Evolutionary conservation across 2,888 invertebrate species (phyloP), one percentile per base, ranked within the genome.

Genomic region (Ormia ochracea): DNA sequence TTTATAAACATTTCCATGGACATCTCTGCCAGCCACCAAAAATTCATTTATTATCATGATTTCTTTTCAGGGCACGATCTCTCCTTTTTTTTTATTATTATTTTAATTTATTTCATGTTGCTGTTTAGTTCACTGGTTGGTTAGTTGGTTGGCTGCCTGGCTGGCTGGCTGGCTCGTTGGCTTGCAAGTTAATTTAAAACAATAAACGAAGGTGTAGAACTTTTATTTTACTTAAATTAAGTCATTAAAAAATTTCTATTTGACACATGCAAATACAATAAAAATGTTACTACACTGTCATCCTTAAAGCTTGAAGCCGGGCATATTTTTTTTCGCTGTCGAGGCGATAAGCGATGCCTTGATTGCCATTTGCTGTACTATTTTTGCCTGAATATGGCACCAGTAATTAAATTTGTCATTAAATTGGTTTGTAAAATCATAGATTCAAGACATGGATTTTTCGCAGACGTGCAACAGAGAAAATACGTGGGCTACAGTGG

Each of bases 221-320:
- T 87, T 86, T 86, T 87, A 86, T 87, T 85, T 83, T 85, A 87
- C 86, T 86, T 87, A 87, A 87, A 87, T 87, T 87, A 87, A 87
- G 87, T 87, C 87, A 87, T 87, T 87, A 87, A 87, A 66, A 87
- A 87, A 86, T 63, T 80, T 38, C 50, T 69, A 54, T 63, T 76
- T 73, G 76, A 63, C 68, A 80, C 80, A 80, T 80, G 76, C 76
- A 80, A 75, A 61, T 56, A 4, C 33, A 52, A 68, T 43, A 43
- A 76, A 52, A 63, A 43, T 17, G 4, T 21, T 43, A 19, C 38
- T 31, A 12, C 19, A 36, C n/a, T 58, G 73, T 63, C 56, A 65
- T 28, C 38, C 58, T 58, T 58, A 48, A 54, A 26, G 31, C 41
- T 28, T 14, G 14, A 28, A 61, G 45, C 48, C 26, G 36, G n/a